Conservation (phyloP, 2,797 vertebrate species). For the Chromis chromis region DNA sequence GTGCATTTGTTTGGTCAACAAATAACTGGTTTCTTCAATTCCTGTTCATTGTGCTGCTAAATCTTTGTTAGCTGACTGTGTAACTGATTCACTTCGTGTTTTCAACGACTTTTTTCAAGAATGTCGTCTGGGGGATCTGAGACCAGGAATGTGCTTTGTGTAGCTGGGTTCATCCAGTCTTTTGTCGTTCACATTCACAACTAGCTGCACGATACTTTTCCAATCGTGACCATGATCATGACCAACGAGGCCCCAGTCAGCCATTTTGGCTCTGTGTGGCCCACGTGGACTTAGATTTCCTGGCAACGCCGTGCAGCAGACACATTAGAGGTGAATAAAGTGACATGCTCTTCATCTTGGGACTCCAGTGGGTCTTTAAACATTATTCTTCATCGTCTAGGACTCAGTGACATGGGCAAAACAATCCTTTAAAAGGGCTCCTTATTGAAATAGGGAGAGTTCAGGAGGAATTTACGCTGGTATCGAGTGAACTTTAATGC, state of each 20-base stretch:
- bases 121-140: not conserved
- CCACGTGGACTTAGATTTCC: constrained; percentile 41
- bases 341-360: constrained; percentile 38
- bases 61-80: constrained; percentile 1
- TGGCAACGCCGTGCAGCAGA: constrained; percentile 30
- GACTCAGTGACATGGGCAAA: constrained; percentile 38
- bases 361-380: constrained; percentile 59
- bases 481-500: constrained; percentile 68
- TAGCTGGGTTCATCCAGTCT: not conserved
- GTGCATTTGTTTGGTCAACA: not conserved
- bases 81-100: constrained; percentile 1
- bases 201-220: constrained; percentile 17
- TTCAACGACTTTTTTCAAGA: too few relatives aligned
- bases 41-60: not conserved
- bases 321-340: constrained; percentile 57
- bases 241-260: constrained; percentile 5
- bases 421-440: constrained; percentile 60
- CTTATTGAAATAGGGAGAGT: constrained; percentile 25
- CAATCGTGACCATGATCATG: not conserved
- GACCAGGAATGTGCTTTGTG: not conserved
- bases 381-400: constrained; percentile 21
- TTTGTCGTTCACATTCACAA: constrained; percentile 1
- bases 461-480: constrained; percentile 31
- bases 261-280: constrained; percentile 57
- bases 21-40: not conserved